These are phyloP conservation scores for Colostygia pectinataria DNA, from an alignment of 2,888 invertebrate genomes.

Conservation along the genomic window DNA sequence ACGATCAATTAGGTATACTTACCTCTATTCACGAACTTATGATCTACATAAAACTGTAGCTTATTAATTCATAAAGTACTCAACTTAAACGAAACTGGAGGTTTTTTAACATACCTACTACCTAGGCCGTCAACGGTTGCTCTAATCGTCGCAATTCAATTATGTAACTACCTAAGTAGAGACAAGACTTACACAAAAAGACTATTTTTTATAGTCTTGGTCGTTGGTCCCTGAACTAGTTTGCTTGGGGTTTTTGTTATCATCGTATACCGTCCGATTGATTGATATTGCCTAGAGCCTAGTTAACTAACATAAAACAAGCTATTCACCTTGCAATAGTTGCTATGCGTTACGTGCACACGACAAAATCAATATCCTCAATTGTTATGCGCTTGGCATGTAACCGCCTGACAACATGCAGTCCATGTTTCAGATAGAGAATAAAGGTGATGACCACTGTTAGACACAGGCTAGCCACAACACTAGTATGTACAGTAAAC, in stretches of 20 bases:
- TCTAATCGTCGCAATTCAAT: neutral
- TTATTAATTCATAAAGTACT: no score
- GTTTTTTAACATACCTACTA: no score
- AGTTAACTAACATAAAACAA: slow-evolving; percentile 15
- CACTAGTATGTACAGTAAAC: no score
- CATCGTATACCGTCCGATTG: slow-evolving; percentile 59
- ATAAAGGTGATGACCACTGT: no score
- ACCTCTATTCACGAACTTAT: no score
- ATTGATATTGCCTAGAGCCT: slow-evolving; percentile 32
- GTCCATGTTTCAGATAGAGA: no score
- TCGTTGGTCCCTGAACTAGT: slow-evolving; percentile 72
- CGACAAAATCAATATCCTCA: slow-evolving; percentile 41
- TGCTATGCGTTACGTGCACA: slow-evolving; percentile 33
- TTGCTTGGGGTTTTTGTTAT: slow-evolving; percentile 68
- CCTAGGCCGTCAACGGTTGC: no score
- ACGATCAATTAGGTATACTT: no score
- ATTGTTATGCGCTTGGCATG: slow-evolving; percentile 38
- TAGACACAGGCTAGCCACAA: no score
- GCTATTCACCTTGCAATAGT: slow-evolving; percentile 34
- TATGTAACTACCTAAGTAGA: neutral
- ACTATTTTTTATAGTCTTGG: slow-evolving; percentile 12
- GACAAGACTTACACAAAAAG: no score
- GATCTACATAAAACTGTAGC: no score
- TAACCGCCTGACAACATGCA: slow-evolving; percentile 23
- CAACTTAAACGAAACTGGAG: no score